Conservation (phyloP, 2,888 invertebrate genomes). For the Ophion ellenae region DNA sequence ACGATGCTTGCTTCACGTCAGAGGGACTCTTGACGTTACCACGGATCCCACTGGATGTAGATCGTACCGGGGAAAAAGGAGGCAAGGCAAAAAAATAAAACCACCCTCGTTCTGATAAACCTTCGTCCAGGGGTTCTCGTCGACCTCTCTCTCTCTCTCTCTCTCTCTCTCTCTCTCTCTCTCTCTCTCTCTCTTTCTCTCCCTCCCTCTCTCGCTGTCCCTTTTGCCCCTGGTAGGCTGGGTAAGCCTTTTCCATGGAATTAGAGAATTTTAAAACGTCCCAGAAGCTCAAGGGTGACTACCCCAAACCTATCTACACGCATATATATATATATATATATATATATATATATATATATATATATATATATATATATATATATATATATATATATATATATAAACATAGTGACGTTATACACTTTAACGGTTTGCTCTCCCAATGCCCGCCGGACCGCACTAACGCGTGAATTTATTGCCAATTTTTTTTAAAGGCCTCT, state of each 20-base stretch:
- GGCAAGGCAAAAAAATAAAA: conserved; percentile 23
- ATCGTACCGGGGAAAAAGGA: conserved; percentile 49
- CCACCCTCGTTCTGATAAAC: conserved; percentile 64
- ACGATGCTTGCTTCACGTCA: background rate
- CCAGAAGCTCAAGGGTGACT: conserved; percentile 51
- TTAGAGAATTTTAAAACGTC: conserved; percentile 81
- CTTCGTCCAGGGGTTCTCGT: conserved; percentile 48
- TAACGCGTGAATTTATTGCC: conserved; percentile 81
- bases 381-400: background rate
- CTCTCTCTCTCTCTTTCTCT: background rate
- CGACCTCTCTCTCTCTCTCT: background rate
- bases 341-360: background rate
- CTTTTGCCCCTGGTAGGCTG: conserved; percentile 4
- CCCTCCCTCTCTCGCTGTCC: background rate
- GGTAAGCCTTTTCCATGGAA: conserved; percentile 75
- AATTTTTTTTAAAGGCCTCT: conserved; percentile 81
- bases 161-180: conserved; percentile 2
- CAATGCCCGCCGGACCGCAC: conserved; percentile 77
- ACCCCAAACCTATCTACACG: conserved; percentile 22
- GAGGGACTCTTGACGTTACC: conserved; percentile 45
- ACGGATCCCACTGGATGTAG: conserved; percentile 35
- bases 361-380: background rate
- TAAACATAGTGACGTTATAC: conserved; percentile 3
- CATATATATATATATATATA: background rate
- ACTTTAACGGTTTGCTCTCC: conserved; percentile 34